Base-by-base conservation (phyloP, 1,140 invertebrate species). In the Bombus polaris region DNA sequence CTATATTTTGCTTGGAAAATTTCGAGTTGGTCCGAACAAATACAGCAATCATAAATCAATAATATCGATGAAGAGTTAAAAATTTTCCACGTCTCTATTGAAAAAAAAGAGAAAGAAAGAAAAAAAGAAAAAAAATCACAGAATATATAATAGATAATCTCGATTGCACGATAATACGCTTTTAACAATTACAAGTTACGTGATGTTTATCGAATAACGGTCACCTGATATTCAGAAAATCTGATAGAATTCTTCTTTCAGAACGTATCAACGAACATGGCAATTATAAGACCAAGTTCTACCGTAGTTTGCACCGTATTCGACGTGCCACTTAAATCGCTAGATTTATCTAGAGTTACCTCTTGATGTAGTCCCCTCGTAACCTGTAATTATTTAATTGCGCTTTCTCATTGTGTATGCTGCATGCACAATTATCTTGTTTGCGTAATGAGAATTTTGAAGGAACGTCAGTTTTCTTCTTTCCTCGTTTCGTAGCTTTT, bases 331-430 rank as follows among this genome's bases (percentile, higher is more conserved):
- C 22, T 37, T 22, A 37, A 47, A 44, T 10, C 28, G 6, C 15
- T 75, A 37, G 25, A 74, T 47, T 62, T 81, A 42, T 76, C 18
- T 39, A 47, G 42, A n/a, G 39, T 65, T 47, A 75, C 10, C 35
- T 65, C 47, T 73, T 66, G 6, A 10, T 15, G 32, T 83, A 78
- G 65, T 12, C 71, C 65, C 75, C 18, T 35, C 32, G 22, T 68
- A 59, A 47, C 0, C 39, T 77, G 10, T 80, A 53, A 47, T 80
- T 72, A 44, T 62, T 85, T 81, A 66, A 62, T 80, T 80, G 35
- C 53, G 83, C 83, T 85, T 85, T 66, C 42, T 81, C n/a, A 53
- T 81, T 66, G 57, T 66, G 70, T 81, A 74, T 42, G 83, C 70
- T 85, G 83, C 83, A 85, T 85, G 77, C 32, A 59, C 62, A n/a